Percentiles rank a stretch among this genome's conserved stretches.
Conservation (phyloP, 2,888 invertebrate species). For the Hypomecis atomaria region DNA sequence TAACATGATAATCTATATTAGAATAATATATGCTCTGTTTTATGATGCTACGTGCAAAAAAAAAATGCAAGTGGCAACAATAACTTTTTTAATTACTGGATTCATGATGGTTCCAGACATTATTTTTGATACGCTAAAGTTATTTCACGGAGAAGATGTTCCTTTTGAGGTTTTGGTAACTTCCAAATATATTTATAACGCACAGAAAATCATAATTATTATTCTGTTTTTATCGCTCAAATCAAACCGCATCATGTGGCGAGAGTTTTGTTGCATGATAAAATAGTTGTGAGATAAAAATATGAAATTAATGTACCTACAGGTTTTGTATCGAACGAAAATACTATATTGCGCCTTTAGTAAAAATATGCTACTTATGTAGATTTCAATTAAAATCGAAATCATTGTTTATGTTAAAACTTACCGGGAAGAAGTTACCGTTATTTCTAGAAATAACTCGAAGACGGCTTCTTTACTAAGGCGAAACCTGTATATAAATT, state of each 20-base stretch:
- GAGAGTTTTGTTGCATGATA: not conserved
- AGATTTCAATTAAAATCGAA: too few relatives aligned
- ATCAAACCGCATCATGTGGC: slow-evolving; percentile 5
- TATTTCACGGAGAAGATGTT: not conserved
- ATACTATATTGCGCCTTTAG: too few relatives aligned
- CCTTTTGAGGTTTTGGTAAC: too few relatives aligned
- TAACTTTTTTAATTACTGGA: slow-evolving; percentile 4
- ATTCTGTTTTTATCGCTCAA: not conserved
- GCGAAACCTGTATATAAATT: too few relatives aligned
- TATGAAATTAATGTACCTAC: too few relatives aligned
- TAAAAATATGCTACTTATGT: too few relatives aligned
- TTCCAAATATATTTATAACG: not conserved
- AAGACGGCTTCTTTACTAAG: too few relatives aligned
- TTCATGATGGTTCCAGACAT: slow-evolving; percentile 3
- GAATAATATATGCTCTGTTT: not conserved
- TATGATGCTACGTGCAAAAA: not conserved
- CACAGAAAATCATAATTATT: slow-evolving; percentile 2
- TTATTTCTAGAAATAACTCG: too few relatives aligned
- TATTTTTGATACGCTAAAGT: not conserved
- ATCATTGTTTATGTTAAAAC: too few relatives aligned
- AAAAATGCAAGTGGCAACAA: slow-evolving; percentile 1
- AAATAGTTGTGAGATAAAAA: not conserved
- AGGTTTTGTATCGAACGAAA: too few relatives aligned
- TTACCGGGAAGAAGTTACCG: too few relatives aligned
- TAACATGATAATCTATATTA: slow-evolving; percentile 2